Evolutionary conservation across 1,140 invertebrate genomes (phyloP).

Genomic region (Thaumatotibia leucotreta): DNA sequence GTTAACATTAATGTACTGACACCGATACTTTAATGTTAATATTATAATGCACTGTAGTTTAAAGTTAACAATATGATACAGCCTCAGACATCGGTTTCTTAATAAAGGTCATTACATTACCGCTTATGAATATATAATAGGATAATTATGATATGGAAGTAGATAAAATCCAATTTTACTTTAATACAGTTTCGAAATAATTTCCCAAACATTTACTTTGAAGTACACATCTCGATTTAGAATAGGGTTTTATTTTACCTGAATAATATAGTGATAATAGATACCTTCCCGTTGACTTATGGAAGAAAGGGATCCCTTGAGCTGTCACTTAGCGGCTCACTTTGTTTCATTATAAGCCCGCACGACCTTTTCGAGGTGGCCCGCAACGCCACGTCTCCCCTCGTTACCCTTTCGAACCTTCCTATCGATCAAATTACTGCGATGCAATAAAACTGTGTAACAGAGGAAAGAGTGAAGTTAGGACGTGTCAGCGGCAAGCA

Average conservation of each 20-base stretch:
- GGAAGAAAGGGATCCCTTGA: not conserved
- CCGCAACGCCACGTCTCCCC: not conserved
- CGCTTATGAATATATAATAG: too few relatives aligned
- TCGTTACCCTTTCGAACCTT: constrained; percentile 3
- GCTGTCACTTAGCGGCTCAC: constrained; percentile 11
- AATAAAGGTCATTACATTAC: too few relatives aligned
- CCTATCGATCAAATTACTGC: not conserved
- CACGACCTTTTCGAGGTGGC: not conserved
- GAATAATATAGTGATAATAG: not conserved
- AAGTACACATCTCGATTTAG: too few relatives aligned
- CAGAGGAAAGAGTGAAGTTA: not conserved
- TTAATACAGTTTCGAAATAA: too few relatives aligned
- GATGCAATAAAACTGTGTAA: not conserved
- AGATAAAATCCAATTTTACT: too few relatives aligned
- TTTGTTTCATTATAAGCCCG: constrained; percentile 12
- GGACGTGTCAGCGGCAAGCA: not conserved
- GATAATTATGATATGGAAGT: too few relatives aligned
- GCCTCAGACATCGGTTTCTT: too few relatives aligned
- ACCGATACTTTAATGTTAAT: too few relatives aligned
- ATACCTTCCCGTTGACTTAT: not conserved
- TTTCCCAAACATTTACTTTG: too few relatives aligned
- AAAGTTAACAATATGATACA: too few relatives aligned
- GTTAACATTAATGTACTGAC: too few relatives aligned
- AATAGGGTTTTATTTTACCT: not conserved
- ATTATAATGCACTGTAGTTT: too few relatives aligned